Base-by-base conservation (phyloP, 1,140 invertebrate genomes). In the Rhopalosiphum padi region DNA sequence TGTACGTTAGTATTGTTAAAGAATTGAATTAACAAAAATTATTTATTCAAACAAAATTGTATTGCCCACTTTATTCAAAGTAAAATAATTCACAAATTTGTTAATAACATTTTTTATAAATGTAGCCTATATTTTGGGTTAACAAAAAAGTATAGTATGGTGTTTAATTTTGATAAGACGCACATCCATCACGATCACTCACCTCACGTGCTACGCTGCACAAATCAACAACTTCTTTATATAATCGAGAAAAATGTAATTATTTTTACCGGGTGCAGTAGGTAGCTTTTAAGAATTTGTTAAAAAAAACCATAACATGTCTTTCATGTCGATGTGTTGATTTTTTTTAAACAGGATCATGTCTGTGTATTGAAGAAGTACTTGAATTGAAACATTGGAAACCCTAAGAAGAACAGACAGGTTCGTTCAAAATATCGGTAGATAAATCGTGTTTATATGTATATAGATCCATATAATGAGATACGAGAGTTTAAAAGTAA, bases 231-330 rank as follows among this genome's bases (percentile, higher is more conserved):
- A 25, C 83, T 23, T 85, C 22, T 25, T 7, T 41, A 8, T 11
- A 41, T 41, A 41, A 85, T 41, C 37, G 22, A 85, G 11, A 18
- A 85, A 83, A 85, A 85, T 5, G 22, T 23, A 41, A 85, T 85
- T 85, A 43, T 43, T 41, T 85, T 43, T 4, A 0, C 8, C 83
- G 41, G 41, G 23, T 85, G 41, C 37, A 41, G 9, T 4, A 41
- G 83, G 41, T n/a, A 82, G 30, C 43, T 41, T 0, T 23, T n/a
- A 60, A 46, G n/a, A 91, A 35, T 51, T 51, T 21, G 43, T 46
- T 46, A 91, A n/a, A 90, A 90, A 60, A 77, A 48, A 77, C 90
- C 18, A 48, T 23, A 68, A 82, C 90, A 46, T 21, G 43, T n/a
- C 15, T 41, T 25, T 43, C 25, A 11, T 48, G 48, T 53, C 6